These are phyloP conservation scores for Grammatotria lemairii DNA, from an alignment of 2,113 vertebrate genomes.

Conservation along the genomic window DNA sequence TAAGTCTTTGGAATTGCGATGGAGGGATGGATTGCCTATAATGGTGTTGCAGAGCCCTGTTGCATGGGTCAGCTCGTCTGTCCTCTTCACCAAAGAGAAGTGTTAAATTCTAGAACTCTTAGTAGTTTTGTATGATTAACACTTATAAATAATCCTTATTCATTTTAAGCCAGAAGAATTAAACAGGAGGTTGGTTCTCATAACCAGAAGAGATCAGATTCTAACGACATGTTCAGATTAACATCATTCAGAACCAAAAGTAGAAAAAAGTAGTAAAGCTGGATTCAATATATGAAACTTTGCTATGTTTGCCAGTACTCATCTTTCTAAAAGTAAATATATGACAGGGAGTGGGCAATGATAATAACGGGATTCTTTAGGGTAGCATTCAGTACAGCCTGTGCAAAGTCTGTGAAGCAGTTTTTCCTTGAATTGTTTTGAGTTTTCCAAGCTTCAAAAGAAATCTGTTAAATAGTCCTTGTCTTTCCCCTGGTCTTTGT, in stretches of 20 bases:
- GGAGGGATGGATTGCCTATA: not conserved
- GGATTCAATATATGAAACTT: not conserved
- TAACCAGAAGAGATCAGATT: not conserved
- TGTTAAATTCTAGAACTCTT: not conserved
- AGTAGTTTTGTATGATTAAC: not conserved
- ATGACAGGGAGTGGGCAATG: not conserved
- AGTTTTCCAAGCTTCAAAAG: not conserved
- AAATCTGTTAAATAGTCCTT: not conserved
- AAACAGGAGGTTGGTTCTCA: not conserved
- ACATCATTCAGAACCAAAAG: not conserved
- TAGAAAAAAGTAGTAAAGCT: not conserved
- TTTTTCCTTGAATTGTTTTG: not conserved
- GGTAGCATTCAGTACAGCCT: accelerated
- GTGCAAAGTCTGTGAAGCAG: not conserved
- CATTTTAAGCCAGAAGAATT: not conserved
- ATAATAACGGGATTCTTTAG: accelerated
- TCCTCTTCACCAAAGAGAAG: not conserved
- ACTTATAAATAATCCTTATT: not conserved
- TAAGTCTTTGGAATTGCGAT: not conserved
- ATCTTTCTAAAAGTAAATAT: accelerated
- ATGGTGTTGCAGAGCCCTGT: not conserved
- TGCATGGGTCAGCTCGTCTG: not conserved
- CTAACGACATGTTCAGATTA: not conserved
- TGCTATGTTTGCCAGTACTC: not conserved
- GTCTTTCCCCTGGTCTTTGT: not conserved